These are phyloP conservation scores for Solen grandis DNA, from an alignment of 1,140 invertebrate species.

Conservation along the genomic window DNA sequence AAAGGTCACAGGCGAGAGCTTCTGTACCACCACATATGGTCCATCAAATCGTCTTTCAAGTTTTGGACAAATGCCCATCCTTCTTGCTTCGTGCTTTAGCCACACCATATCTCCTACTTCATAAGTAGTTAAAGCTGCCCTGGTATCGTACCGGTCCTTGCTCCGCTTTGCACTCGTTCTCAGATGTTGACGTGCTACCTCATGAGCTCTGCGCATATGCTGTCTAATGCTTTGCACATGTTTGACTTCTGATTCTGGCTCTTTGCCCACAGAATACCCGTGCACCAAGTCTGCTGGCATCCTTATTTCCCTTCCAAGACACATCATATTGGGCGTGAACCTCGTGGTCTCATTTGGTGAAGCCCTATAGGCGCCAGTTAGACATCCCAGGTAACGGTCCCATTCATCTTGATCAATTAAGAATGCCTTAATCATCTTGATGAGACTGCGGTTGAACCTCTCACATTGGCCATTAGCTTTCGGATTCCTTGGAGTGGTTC, in stretches of 20 bases:
- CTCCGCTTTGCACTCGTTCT: no score
- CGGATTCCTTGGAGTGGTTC: slow-evolving; percentile 10
- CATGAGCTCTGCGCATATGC: no score
- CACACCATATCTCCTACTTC: no score
- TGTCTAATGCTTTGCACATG: background rate
- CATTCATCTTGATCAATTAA: background rate
- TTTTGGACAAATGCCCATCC: background rate
- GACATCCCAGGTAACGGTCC: no score
- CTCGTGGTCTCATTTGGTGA: background rate
- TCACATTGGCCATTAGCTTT: no score
- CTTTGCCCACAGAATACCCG: background rate
- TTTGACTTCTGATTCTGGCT: background rate
- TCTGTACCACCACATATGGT: no score
- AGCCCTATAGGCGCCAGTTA: background rate
- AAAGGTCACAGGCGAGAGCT: no score
- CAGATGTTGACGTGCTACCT: no score
- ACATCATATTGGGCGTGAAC: background rate
- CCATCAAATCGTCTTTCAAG: no score
- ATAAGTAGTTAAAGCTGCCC: no score
- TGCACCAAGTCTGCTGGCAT: background rate
- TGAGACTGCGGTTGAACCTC: background rate
- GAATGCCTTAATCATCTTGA: background rate
- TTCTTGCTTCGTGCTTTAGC: background rate
- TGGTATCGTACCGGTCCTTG: no score
- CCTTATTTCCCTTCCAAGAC: no score